These are phyloP conservation scores for Psilopsiagon aymara DNA, from an alignment of 2,113 vertebrate genomes.

Conservation along the genomic window DNA sequence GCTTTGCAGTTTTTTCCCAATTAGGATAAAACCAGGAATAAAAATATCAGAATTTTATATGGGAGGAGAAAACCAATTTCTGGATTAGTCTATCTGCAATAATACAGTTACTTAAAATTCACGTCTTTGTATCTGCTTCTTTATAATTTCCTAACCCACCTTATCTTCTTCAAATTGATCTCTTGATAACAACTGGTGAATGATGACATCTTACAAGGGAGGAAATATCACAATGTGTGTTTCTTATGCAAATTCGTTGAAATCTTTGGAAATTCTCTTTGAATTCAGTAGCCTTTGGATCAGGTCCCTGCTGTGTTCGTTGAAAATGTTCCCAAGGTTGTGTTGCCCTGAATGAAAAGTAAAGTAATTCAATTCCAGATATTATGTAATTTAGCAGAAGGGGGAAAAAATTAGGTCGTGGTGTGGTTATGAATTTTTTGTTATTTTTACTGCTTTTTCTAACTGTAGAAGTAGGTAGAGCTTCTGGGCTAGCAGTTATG, in stretches of 20 bases:
- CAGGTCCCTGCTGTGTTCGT: neutral
- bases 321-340: conserved; percentile 17
- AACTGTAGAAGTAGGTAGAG: neutral
- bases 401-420: neutral
- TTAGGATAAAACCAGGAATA: neutral
- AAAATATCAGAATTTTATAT: neutral
- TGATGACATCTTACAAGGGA: neutral
- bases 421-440: neutral
- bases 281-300: conserved; percentile 1
- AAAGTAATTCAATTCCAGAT: conserved; percentile 38
- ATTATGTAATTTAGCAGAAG: neutral
- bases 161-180: neutral
- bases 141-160: neutral
- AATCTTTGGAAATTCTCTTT: conserved; percentile 24
- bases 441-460: neutral
- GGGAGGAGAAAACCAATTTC: neutral
- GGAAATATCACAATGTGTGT: neutral
- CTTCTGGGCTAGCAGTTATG: conserved; percentile 7
- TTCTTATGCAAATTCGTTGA: neutral
- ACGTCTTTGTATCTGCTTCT: neutral
- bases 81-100: neutral
- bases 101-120: neutral
- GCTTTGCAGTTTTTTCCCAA: neutral
- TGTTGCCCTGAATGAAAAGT: conserved; percentile 16
- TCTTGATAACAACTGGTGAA: neutral